phyloP scores from a whole-genome alignment of 2,113 vertebrate genomes.

The Colistium nudipinnis region DNA sequence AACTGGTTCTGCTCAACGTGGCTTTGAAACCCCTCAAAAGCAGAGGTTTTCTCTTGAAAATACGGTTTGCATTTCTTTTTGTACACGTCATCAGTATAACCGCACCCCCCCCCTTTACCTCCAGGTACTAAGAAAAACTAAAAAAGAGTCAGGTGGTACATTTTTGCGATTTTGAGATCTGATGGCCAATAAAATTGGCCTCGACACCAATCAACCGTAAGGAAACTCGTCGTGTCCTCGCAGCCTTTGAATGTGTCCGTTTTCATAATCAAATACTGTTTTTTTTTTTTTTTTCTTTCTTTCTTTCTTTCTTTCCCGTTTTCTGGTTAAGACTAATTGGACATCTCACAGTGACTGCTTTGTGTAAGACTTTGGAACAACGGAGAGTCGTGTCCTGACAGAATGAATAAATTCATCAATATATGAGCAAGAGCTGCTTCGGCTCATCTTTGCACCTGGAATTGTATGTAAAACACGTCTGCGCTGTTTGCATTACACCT shows the following conservation, averaged over 20 bases:
- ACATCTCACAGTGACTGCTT: constrained; percentile 70
- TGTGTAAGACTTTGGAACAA: constrained; percentile 79
- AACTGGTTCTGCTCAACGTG: constrained; percentile 53
- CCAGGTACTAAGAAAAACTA: constrained; percentile 63
- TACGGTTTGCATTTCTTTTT: constrained; percentile 72
- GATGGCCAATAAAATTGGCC: constrained; percentile 45
- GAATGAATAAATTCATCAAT: constrained; percentile 84
- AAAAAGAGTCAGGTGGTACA: constrained; percentile 71
- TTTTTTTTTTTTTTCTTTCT: constrained; percentile 26
- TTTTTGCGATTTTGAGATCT: constrained; percentile 34
- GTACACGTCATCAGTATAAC: constrained; percentile 51
- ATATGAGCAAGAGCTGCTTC: constrained; percentile 68
- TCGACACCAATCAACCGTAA: constrained; percentile 24
- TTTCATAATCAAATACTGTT: constrained; percentile 62
- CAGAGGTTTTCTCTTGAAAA: constrained; percentile 47
- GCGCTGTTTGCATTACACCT: too few species aligned
- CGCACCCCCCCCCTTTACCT: constrained; percentile 15
- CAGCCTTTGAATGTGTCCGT: constrained; percentile 77
- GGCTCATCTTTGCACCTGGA: constrained; percentile 17
- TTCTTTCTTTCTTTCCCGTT: constrained; percentile 45
- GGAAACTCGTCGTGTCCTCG: constrained; percentile 53
- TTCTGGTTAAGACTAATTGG: constrained; percentile 67
- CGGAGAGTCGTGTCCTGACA: constrained; percentile 68
- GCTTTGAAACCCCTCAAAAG: constrained; percentile 45
- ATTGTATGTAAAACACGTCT: background rate